Evolutionary conservation across 2,113 vertebrate genomes (phyloP).

Genomic region (Xenopus borealis): DNA sequence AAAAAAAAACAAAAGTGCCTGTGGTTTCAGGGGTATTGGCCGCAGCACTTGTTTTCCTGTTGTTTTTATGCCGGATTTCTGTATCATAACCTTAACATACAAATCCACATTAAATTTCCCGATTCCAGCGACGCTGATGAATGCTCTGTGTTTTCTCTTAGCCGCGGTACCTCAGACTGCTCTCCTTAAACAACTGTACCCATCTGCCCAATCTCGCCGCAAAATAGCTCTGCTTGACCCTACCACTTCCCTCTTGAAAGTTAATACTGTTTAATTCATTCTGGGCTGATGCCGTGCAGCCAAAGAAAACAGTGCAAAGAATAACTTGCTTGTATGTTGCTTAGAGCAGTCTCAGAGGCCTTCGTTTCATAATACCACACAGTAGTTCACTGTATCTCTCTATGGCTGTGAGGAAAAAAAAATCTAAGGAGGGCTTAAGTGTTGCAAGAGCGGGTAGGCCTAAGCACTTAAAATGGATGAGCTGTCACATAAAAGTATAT

Average conservation of each 20-base stretch:
- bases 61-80: conserved; percentile 7
- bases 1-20: conserved; percentile 23
- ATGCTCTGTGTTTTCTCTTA: conserved; percentile 8
- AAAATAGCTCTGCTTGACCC: conserved; percentile 73
- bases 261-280: conserved; percentile 75
- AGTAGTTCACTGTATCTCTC: conserved; percentile 70
- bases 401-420: conserved; percentile 56
- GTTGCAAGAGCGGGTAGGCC: conserved; percentile 48
- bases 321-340: conserved; percentile 67
- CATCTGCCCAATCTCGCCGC: conserved; percentile 70
- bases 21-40: conserved; percentile 24
- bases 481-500: conserved; percentile 27
- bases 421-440: conserved; percentile 54
- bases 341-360: conserved; percentile 65
- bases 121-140: conserved; percentile 33
- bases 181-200: conserved; percentile 64
- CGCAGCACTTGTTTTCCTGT: conserved; percentile 24
- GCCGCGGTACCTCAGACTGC: conserved; percentile 47
- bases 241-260: conserved; percentile 75
- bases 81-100: conserved; percentile 36
- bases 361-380: conserved; percentile 65
- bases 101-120: conserved; percentile 38
- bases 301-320: conserved; percentile 77
- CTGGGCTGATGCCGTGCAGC: conserved; percentile 56
- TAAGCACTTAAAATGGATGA: conserved; percentile 41